These are phyloP conservation scores for Nysson spinosus DNA, from an alignment of 2,888 invertebrate genomes.

Conservation along the genomic window DNA sequence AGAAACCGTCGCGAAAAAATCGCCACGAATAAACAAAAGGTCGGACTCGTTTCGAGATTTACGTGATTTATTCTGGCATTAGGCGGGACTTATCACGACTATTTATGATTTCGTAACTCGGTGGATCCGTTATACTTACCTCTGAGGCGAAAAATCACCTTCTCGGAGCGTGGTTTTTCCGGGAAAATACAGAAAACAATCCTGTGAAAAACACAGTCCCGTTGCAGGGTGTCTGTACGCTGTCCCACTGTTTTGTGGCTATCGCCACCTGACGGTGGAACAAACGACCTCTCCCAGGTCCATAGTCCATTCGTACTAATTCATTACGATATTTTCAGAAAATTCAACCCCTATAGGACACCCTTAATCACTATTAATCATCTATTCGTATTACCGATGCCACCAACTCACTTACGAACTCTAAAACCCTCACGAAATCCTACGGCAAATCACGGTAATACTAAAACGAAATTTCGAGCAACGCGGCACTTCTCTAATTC, in stretches of 20 bases:
- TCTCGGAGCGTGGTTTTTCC: conserved; percentile 64
- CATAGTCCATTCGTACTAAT: conserved; percentile 68
- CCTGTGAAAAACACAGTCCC: conserved; percentile 72
- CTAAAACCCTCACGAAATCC: neutral
- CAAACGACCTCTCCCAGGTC: conserved; percentile 64
- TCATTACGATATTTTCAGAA: conserved; percentile 32
- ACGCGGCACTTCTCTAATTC: conserved; percentile 68
- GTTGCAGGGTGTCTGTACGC: conserved; percentile 75
- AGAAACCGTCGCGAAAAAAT: conserved; percentile 67
- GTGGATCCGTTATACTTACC: conserved; percentile 63
- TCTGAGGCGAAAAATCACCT: conserved; percentile 71
- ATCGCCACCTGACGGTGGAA: conserved; percentile 70
- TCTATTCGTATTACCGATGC: neutral
- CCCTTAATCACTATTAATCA: neutral
- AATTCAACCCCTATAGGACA: conserved; percentile 34
- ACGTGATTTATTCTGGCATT: conserved; percentile 24
- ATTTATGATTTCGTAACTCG: conserved; percentile 9
- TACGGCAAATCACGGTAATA: neutral
- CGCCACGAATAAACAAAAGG: conserved; percentile 76
- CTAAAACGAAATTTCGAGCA: conserved; percentile 44
- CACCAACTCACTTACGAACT: conserved; percentile 3
- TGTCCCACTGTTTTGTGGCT: conserved; percentile 71
- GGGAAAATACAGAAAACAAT: conserved; percentile 69
- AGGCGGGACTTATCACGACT: conserved; percentile 11
- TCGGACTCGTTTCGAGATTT: conserved; percentile 63